Conservation (phyloP, 2,113 vertebrate genomes). For the Apteryx mantelli region DNA sequence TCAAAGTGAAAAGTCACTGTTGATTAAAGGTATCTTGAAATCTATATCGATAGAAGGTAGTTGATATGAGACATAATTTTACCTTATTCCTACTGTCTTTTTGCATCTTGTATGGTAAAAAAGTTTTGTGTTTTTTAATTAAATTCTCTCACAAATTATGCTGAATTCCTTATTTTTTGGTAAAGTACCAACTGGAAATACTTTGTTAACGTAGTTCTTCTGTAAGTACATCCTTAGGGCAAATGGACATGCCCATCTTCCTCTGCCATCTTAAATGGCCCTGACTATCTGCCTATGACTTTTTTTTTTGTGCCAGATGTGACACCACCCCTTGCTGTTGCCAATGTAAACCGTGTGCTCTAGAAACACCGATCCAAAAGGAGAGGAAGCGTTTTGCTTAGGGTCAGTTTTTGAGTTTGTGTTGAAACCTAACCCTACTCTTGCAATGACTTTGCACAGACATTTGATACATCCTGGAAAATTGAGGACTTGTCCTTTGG, state of each 20-base stretch:
- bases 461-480: not conserved
- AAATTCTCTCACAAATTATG: not conserved
- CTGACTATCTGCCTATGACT: not conserved
- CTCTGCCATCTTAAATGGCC: not conserved
- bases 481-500: not conserved
- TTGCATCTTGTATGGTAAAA: not conserved
- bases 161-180: not conserved
- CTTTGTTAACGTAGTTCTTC: not conserved
- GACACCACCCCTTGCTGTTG: slow-evolving; percentile 2
- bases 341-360: not conserved
- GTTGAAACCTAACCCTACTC: not conserved
- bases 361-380: not conserved
- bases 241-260: not conserved
- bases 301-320: slow-evolving; percentile 38
- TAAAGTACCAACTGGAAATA: not conserved
- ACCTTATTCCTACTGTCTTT: not conserved
- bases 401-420: not conserved
- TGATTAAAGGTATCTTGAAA: slow-evolving; percentile 5
- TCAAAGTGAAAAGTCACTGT: slow-evolving; percentile 27
- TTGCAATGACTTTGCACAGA: not conserved
- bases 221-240: not conserved
- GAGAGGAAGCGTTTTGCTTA: not conserved
- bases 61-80: not conserved
- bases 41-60: not conserved
- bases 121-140: not conserved